Evolutionary conservation across 2,113 vertebrate genomes (phyloP), one percentile per base, ranked within the genome.

Genomic region (Saccopteryx leptura): DNA sequence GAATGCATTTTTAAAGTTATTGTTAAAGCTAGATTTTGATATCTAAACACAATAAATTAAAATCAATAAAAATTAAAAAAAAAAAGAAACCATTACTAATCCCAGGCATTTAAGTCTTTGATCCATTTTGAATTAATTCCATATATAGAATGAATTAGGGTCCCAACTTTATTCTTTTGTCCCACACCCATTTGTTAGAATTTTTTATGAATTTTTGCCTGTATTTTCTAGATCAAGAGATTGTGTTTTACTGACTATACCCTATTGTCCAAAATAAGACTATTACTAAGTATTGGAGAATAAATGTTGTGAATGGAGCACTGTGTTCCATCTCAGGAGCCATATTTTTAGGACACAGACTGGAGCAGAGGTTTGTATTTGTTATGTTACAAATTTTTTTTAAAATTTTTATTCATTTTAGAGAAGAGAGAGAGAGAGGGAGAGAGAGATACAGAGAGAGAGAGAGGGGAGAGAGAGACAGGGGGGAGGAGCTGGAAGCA

Each of bases 341-440:
- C 3, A 26, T 72, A 85, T 72, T 90, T 90, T 75, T 84, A 74
- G 52, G 74, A 90, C 66, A 89, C 46, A 81, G 23, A 82, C 18
- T 71, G 39, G 54, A 92, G 48, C 50, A 95, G 46, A 95, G 46
- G 19, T 71, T 96, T 93, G 17, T 87, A 60, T 68, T 91, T 95
- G 19, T 76, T 86, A 68, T 1, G 9, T 72, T 86, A 79, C 23
- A 74, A 19, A 26, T 56, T 91, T 91, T 88, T 46, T n/a, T n/a
- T n/a, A n/a, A n/a, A n/a, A n/a, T n/a, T n/a, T n/a, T n/a, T n/a
- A n/a, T n/a, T n/a, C n/a, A n/a, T n/a, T n/a, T n/a, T n/a, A n/a
- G n/a, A n/a, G n/a, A n/a, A n/a, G n/a, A n/a, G n/a, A n/a, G n/a
- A n/a, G n/a, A n/a, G n/a, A n/a, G n/a, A n/a, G n/a, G n/a, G n/a